Conservation (phyloP, 2,113 vertebrate genomes). For the Istiophorus platypterus region DNA sequence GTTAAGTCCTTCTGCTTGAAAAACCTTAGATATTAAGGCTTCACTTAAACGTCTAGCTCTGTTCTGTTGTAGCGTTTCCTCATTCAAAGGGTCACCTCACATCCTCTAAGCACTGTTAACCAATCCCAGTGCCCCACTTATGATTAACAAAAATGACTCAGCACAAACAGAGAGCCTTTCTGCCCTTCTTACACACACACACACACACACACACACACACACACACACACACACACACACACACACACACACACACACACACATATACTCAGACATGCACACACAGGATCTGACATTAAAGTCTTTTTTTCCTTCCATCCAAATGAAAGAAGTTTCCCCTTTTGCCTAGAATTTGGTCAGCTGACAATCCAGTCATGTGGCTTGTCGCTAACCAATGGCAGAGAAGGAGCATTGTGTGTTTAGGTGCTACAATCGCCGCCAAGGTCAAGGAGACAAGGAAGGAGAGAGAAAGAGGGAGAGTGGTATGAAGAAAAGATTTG, state of each 20-base stretch:
- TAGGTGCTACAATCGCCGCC: conserved; percentile 65
- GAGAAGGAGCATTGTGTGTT: conserved; percentile 43
- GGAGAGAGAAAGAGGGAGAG: conserved; percentile 18
- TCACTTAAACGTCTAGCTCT: conserved; percentile 18
- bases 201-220: conserved; percentile 34
- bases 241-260: conserved; percentile 29
- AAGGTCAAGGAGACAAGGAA: conserved; percentile 77
- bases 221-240: conserved; percentile 31
- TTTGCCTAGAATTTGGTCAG: conserved; percentile 75
- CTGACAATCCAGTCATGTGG: conserved; percentile 75
- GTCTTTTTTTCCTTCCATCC: conserved; percentile 52
- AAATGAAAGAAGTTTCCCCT: conserved; percentile 75
- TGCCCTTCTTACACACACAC: conserved; percentile 16
- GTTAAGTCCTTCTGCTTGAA: conserved; percentile 73
- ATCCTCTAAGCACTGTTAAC: conserved; percentile 48
- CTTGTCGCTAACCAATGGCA: conserved; percentile 63
- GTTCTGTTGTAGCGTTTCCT: conserved; percentile 61
- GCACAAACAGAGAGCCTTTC: conserved; percentile 61
- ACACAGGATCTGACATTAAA: conserved; percentile 42
- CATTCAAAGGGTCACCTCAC: conserved; percentile 52
- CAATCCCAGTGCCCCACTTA: conserved; percentile 43
- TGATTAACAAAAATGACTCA: conserved; percentile 73
- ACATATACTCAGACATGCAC: conserved; percentile 30
- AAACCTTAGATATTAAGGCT: conserved; percentile 20
- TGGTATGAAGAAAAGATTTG: conserved; percentile 20